These are phyloP conservation scores for Amazona vittata DNA, from an alignment of 2,113 vertebrate genomes.

Conservation along the genomic window DNA sequence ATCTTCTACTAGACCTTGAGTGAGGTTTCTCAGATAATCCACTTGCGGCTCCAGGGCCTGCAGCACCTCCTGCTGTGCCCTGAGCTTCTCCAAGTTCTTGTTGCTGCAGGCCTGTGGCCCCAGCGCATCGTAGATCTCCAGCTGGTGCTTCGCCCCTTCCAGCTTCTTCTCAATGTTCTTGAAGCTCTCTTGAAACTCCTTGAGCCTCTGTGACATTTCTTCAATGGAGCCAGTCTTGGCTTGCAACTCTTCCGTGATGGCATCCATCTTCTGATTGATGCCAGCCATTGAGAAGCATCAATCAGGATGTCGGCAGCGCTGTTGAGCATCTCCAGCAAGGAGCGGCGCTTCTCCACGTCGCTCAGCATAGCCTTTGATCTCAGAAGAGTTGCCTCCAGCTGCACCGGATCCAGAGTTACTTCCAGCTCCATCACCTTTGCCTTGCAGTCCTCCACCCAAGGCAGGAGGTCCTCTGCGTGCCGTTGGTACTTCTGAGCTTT, in stretches of 20 bases:
- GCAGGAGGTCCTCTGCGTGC: slow-evolving; percentile 83
- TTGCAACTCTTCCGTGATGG: slow-evolving; percentile 85
- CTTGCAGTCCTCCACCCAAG: slow-evolving; percentile 88
- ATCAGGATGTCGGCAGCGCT: slow-evolving; percentile 88
- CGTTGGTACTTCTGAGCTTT: slow-evolving; percentile 89
- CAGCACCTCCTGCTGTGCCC: slow-evolving; percentile 88
- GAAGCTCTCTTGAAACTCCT: slow-evolving; percentile 93
- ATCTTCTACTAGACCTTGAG: slow-evolving; percentile 88
- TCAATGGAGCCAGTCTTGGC: slow-evolving; percentile 85
- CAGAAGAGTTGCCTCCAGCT: slow-evolving; percentile 86
- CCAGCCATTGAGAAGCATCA: slow-evolving; percentile 87
- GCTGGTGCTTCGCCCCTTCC: slow-evolving; percentile 91
- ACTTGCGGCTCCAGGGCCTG: slow-evolving; percentile 89
- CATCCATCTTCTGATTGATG: slow-evolving; percentile 88
- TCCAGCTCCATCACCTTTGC: slow-evolving; percentile 79
- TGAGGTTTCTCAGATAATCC: slow-evolving; percentile 90
- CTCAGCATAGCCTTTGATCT: slow-evolving; percentile 82
- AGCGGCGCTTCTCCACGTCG: slow-evolving; percentile 89
- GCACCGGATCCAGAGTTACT: slow-evolving; percentile 82
- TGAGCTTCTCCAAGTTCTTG: slow-evolving; percentile 93
- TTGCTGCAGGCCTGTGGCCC: slow-evolving; percentile 94
- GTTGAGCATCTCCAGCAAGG: slow-evolving; percentile 89
- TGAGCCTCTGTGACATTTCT: slow-evolving; percentile 90
- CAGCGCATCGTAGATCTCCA: slow-evolving; percentile 93
- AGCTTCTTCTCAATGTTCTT: slow-evolving; percentile 92